These are phyloP conservation scores for Drosophila histrio DNA, from an alignment of 2,888 invertebrate species.

Conservation along the genomic window DNA sequence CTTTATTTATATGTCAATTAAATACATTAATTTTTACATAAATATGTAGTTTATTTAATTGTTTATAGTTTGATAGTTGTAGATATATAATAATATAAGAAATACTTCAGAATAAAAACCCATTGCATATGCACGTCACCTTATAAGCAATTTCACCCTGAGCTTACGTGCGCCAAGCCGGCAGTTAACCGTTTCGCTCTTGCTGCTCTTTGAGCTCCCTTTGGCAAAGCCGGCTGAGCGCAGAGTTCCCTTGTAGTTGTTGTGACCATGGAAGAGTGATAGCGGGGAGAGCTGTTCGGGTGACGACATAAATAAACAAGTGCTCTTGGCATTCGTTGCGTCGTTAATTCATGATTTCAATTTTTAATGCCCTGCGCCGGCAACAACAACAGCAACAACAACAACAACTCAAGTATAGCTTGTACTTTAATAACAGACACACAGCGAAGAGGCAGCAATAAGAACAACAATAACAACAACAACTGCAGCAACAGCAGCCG, in stretches of 20 bases:
- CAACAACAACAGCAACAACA: conserved; percentile 42
- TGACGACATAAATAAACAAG: conserved; percentile 75
- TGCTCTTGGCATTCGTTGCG: conserved; percentile 77
- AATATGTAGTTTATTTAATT: too few relatives aligned
- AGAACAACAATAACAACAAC: conserved; percentile 25
- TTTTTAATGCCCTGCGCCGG: conserved; percentile 76
- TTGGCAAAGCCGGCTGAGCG: conserved; percentile 60
- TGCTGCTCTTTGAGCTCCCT: conserved; percentile 53
- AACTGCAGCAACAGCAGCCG: conserved; percentile 9
- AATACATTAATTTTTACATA: too few relatives aligned
- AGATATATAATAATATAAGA: too few relatives aligned
- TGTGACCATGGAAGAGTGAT: not conserved
- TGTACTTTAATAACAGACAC: conserved; percentile 72
- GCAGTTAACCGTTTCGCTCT: conserved; percentile 58
- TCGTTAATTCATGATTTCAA: conserved; percentile 79
- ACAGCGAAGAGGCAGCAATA: conserved; percentile 32
- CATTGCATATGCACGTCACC: not conserved
- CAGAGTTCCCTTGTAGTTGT: not conserved
- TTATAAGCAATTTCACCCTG: not conserved
- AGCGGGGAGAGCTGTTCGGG: conserved; percentile 4
- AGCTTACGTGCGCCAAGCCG: conserved; percentile 14
- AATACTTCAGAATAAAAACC: too few relatives aligned
- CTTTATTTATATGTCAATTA: too few relatives aligned
- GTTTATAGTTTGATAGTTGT: too few relatives aligned
- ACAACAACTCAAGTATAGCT: conserved; percentile 64